Evolutionary conservation across 53 echinoderm and acorn worm species (phyloP), one percentile per base, ranked within the genome.

Genomic region (Luidia sarsii): DNA sequence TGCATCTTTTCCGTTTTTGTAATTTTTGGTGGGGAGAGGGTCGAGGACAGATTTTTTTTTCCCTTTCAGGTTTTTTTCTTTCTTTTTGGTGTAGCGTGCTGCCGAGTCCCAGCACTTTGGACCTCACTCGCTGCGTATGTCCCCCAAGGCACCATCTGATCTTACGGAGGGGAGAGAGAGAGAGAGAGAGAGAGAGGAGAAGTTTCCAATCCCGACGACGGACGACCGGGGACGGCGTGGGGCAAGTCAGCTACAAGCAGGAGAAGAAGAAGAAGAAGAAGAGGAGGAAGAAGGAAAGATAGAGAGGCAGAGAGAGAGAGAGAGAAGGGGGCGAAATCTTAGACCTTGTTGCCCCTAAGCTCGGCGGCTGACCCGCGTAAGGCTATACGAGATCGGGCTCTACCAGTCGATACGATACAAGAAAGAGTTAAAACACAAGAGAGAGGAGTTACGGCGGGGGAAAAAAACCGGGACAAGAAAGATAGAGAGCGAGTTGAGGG

Each of bases 341-440:
- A 61, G 61, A 60, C 46, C 33, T 48, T 32, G 41, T n/a, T 77
- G 77, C 77, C 77, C 77, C 77, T 23, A 23, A 77, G 77, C 77
- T 10, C 55, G 77, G 61, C 77, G 77, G 46, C 77, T 43, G 60
- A 59, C 46, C 75, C 41, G 32, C 9, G n/a, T n/a, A n/a, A n/a
- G n/a, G n/a, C 36, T 77, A 61, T 61, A 61, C 46, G 60, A 77
- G n/a, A 46, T 48, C 46, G 39, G 60, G 18, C 67, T 7, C 67
- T 24, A 48, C 31, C 45, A 77, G 77, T 77, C 77, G 77, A 77
- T 77, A 60, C 79, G 62, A n/a, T 70, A 73, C 85, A 80, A 75
- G 65, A 62, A 64, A n/a, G n/a, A n/a, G n/a, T n/a, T n/a, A n/a
- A n/a, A n/a, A n/a, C n/a, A n/a, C n/a, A n/a, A n/a, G n/a, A n/a